Evolutionary conservation across 2,888 invertebrate genomes (phyloP).

Genomic region (Dolomedes plantarius): DNA sequence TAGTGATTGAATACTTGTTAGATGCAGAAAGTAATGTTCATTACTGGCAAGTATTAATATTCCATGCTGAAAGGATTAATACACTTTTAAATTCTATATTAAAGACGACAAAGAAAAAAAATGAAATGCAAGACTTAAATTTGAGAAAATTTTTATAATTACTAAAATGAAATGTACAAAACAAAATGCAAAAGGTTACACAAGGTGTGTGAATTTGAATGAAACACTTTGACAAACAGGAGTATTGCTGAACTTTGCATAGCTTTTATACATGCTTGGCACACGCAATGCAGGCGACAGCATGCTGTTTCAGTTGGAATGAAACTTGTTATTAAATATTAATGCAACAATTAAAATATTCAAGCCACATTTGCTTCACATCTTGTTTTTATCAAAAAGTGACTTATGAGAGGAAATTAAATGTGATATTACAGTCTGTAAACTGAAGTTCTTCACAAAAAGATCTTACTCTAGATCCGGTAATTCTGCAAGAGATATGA

Average conservation of each 20-base stretch:
- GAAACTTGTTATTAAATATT: slow-evolving; percentile 37
- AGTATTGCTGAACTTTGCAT: slow-evolving; percentile 38
- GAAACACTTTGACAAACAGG: slow-evolving; percentile 8
- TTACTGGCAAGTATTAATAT: no score
- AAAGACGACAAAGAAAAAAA: no score
- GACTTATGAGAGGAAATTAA: slow-evolving; percentile 66
- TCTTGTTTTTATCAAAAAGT: slow-evolving; percentile 59
- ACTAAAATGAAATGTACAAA: slow-evolving; percentile 10
- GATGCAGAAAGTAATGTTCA: no score
- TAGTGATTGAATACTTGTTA: no score
- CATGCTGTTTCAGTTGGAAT: slow-evolving; percentile 55
- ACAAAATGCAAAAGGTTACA: not conserved
- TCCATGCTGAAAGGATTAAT: no score
- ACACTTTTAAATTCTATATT: no score
- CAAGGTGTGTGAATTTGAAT: not conserved
- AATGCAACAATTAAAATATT: slow-evolving; percentile 55
- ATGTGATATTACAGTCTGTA: slow-evolving; percentile 69
- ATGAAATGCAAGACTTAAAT: not conserved
- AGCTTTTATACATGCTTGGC: slow-evolving; percentile 66
- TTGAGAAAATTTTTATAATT: not conserved
- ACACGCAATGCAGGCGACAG: slow-evolving; percentile 50
- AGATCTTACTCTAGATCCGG: slow-evolving; percentile 58
- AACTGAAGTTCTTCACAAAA: slow-evolving; percentile 46
- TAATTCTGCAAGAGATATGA: slow-evolving; percentile 40
- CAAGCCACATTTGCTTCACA: slow-evolving; percentile 46